Percentiles rank a stretch among this genome's conserved stretches.
phyloP scores from a whole-genome alignment of 2,113 vertebrate genomes.

The Toxotes chatareus region DNA sequence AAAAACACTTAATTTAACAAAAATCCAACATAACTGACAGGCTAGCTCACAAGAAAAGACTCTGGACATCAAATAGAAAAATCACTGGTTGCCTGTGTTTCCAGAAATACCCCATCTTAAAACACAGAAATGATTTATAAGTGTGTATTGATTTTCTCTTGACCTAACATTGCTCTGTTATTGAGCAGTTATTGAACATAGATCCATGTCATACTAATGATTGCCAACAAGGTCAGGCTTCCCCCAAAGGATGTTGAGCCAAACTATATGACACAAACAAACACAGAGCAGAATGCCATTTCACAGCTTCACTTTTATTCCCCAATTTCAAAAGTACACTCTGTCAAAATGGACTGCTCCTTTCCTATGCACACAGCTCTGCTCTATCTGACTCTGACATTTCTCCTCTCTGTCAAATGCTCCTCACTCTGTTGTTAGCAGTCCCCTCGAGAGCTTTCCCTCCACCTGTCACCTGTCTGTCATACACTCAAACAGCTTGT shows the following conservation, averaged over 20 bases:
- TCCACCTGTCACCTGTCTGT: constrained; percentile 70
- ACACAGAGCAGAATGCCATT: constrained; percentile 13
- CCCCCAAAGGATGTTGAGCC: not conserved
- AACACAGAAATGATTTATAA: constrained; percentile 47
- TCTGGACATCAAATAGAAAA: not conserved
- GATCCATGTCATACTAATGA: constrained; percentile 52
- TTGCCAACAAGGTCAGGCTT: not conserved
- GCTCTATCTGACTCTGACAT: constrained; percentile 42
- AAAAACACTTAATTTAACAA: constrained; percentile 20
- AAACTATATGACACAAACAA: constrained; percentile 22
- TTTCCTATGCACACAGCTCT: constrained; percentile 19
- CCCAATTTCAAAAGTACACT: constrained; percentile 28
- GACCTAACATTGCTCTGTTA: constrained; percentile 43
- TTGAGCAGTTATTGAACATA: constrained; percentile 53
- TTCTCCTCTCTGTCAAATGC: constrained; percentile 60
- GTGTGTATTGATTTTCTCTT: constrained; percentile 63
- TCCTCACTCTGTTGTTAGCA: constrained; percentile 47
- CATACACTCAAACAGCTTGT: constrained; percentile 65
- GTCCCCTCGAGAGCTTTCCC: constrained; percentile 63
- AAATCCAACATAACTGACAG: not conserved
- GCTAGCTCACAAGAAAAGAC: not conserved
- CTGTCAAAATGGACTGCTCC: constrained; percentile 30
- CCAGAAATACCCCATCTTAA: constrained; percentile 18
- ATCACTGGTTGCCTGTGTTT: constrained; percentile 1
- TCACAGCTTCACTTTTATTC: constrained; percentile 13